These are phyloP conservation scores for Charina bottae DNA, from an alignment of 2,113 vertebrate species.

Conservation along the genomic window DNA sequence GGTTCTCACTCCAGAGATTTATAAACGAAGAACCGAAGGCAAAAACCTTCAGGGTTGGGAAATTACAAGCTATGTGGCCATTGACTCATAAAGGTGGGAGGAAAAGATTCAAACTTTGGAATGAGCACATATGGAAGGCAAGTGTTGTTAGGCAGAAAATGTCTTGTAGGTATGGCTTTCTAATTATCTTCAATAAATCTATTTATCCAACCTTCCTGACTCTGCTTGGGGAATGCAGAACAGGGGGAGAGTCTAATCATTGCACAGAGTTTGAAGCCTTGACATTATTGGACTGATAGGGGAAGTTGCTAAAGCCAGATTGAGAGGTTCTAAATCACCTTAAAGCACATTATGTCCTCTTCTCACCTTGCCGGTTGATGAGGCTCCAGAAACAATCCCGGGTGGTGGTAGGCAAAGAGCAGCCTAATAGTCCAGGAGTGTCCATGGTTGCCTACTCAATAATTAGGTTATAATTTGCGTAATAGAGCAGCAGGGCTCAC, in stretches of 20 bases:
- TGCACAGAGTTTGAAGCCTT: not conserved
- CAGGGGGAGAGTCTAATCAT: not conserved
- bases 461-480: not conserved
- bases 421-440: not conserved
- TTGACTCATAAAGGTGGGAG: not conserved
- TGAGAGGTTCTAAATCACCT: not conserved
- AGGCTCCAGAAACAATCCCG: not conserved
- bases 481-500: constrained; percentile 9
- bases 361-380: not conserved
- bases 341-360: not conserved
- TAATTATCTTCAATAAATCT: not conserved
- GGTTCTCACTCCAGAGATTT: not conserved
- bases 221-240: not conserved
- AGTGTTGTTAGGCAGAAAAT: not conserved
- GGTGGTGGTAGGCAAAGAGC: not conserved
- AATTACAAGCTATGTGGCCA: not conserved
- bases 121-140: not conserved
- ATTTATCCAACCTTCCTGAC: not conserved
- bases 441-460: constrained; percentile 6
- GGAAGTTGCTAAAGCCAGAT: not conserved
- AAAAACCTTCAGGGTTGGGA: not conserved
- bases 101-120: not conserved
- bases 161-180: not conserved
- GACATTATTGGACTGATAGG: not conserved
- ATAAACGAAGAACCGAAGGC: not conserved